These are phyloP conservation scores for Polydesmus complanatus DNA, from an alignment of 2,888 invertebrate genomes.

Conservation along the genomic window DNA sequence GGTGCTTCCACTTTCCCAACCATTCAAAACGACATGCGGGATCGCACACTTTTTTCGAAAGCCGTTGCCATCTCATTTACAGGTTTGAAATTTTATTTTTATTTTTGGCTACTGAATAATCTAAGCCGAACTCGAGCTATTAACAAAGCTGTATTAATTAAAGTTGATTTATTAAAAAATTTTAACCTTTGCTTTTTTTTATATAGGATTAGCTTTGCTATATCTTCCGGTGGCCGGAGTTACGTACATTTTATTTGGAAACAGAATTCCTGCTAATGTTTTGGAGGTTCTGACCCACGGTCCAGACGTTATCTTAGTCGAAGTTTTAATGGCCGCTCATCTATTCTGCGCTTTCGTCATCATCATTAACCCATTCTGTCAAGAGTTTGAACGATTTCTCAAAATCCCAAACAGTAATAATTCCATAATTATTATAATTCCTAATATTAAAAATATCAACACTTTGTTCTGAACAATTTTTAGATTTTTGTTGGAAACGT, in stretches of 20 bases:
- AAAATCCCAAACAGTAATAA: constrained; percentile 43
- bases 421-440: too few relatives aligned
- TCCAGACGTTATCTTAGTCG: constrained; percentile 41
- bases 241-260: constrained; percentile 51
- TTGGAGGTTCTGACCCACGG: constrained; percentile 42
- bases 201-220: constrained; percentile 29
- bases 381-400: constrained; percentile 52
- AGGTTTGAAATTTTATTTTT: constrained; percentile 34
- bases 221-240: constrained; percentile 44
- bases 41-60: constrained; percentile 48
- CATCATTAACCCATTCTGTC: constrained; percentile 54
- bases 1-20: constrained; percentile 63
- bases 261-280: constrained; percentile 45
- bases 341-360: constrained; percentile 52
- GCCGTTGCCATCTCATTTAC: constrained; percentile 47
- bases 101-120: not conserved
- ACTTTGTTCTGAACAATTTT: constrained; percentile 20
- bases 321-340: constrained; percentile 49
- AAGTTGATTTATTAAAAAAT: not conserved
- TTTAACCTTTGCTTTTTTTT: constrained; percentile 8
- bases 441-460: too few relatives aligned
- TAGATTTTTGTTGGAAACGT: constrained; percentile 48
- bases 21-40: constrained; percentile 60
- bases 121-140: not conserved
- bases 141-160: not conserved